Evolutionary conservation across 1,140 invertebrate genomes (phyloP), one percentile per base, ranked within the genome.

Genomic region (Lysiphlebus fabarum): DNA sequence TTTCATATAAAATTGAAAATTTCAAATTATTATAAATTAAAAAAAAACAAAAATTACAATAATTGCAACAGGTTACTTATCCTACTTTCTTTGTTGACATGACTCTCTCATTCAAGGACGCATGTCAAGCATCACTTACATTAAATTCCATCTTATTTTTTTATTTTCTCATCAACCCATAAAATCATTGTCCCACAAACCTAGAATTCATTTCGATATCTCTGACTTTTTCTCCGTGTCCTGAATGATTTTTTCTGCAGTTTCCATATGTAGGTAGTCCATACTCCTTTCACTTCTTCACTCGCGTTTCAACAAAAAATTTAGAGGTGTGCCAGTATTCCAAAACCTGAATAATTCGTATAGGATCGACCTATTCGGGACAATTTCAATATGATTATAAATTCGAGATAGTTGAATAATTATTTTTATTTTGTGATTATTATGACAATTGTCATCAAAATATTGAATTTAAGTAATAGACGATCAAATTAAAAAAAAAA

Each of bases 91-190:
- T 74, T 45, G 10, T 51, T 63, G 50, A 66, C 59, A 45, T 61
- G 63, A 63, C 70, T 69, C 66, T 73, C 70, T 71, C 70, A 66
- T 70, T 70, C 71, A 71, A 73, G 66, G 67, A 72, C 67, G 49
- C 65, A 58, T 56, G 5, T 9, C 62, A 26, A 26, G 17, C 17
- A 26, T 26, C 17, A 4, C 17, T 26, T 26, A 26, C 17, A 26
- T 26, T 1, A 26, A 26, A 61, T 59, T n/a, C 45, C 49, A 44
- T 11, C 26, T 49, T 47, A 34, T 56, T 56, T 48, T 14, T 45
- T 44, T 67, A 60, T 65, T 55, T 53, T 47, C 43, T 11, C 61
- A 12, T 48, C 17, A 58, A 50, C 59, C 59, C 64, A 50, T 53
- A 51, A 54, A 59, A 59, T 54, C 14, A 47, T 61, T 64, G 70